Percentiles rank a stretch among this genome's conserved stretches.
Conservation (phyloP, 2,888 invertebrate genomes). For the Drosophila macrospina region DNA sequence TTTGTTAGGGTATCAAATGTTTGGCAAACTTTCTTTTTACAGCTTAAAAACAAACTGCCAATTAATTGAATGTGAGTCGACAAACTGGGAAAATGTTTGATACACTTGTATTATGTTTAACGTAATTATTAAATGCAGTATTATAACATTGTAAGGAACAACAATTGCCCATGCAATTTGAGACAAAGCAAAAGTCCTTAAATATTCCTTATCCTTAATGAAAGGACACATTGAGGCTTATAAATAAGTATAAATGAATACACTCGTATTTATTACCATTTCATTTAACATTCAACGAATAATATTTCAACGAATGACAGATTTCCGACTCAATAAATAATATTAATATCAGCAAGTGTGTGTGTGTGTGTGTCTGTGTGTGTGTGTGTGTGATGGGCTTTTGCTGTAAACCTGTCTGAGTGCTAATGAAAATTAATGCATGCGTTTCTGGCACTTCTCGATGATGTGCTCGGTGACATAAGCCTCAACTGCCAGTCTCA, state of each 20-base stretch:
- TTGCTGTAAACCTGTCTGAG: background rate
- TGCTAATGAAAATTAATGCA: slow-evolving; percentile 61
- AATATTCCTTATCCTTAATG: background rate
- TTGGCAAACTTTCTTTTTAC: no score
- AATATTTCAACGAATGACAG: slow-evolving; percentile 22
- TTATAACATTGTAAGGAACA: background rate
- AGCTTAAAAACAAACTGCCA: no score
- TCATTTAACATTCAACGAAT: slow-evolving; percentile 6
- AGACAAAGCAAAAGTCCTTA: background rate
- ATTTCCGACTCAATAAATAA: slow-evolving; percentile 4
- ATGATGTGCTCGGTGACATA: slow-evolving; percentile 4
- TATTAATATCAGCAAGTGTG: slow-evolving; percentile 6
- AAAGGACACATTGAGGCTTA: background rate
- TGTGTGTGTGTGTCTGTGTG: slow-evolving; percentile 11
- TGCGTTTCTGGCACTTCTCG: slow-evolving; percentile 26
- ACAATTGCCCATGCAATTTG: background rate
- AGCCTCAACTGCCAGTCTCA: slow-evolving; percentile 24
- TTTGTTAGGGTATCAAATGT: no score
- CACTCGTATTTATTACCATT: slow-evolving; percentile 34
- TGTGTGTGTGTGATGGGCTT: slow-evolving; percentile 4
- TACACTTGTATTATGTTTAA: no score
- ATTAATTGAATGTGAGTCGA: no score
- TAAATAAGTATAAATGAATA: background rate
- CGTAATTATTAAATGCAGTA: no score
- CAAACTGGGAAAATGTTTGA: no score